Conservation (phyloP, 1,140 invertebrate species). For the Mercenaria mercenaria region DNA sequence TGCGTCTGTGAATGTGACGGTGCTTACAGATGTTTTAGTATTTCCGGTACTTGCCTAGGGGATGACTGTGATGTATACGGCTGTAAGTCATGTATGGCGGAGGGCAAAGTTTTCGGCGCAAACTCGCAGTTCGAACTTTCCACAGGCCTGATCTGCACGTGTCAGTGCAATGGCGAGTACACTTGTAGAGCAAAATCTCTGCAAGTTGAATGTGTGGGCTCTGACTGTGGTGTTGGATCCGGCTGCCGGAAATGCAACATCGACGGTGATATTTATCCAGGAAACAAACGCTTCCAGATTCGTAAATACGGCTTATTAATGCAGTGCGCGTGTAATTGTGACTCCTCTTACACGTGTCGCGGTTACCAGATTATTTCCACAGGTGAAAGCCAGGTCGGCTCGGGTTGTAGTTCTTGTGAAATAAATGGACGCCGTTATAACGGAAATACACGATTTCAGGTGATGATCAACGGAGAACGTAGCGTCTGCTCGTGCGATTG, state of each 20-base stretch:
- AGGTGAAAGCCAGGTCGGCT: neutral
- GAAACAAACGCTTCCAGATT: conserved; percentile 53
- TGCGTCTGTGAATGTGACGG: conserved; percentile 66
- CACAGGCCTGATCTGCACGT: conserved; percentile 31
- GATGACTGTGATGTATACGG: conserved; percentile 52
- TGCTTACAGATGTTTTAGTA: conserved; percentile 58
- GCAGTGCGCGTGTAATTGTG: conserved; percentile 63
- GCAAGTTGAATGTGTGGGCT: conserved; percentile 10
- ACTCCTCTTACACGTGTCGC: conserved; percentile 51
- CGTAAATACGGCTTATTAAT: conserved; percentile 56
- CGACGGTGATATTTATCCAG: conserved; percentile 35
- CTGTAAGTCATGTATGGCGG: conserved; percentile 40
- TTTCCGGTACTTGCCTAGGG: conserved; percentile 38
- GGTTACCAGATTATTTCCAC: conserved; percentile 52
- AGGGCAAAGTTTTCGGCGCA: conserved; percentile 24
- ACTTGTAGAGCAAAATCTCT: conserved; percentile 29
- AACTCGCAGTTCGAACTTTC: conserved; percentile 34
- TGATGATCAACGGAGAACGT: conserved; percentile 37
- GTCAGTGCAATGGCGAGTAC: conserved; percentile 56
- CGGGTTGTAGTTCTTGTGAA: conserved; percentile 29
- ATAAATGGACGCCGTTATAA: conserved; percentile 44
- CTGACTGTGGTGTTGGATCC: conserved; percentile 37
- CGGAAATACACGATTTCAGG: conserved; percentile 62
- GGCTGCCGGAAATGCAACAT: conserved; percentile 36
- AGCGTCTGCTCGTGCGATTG: conserved; percentile 52